Base-by-base conservation (phyloP, 1,140 invertebrate genomes). In the Tenebrio molitor region DNA sequence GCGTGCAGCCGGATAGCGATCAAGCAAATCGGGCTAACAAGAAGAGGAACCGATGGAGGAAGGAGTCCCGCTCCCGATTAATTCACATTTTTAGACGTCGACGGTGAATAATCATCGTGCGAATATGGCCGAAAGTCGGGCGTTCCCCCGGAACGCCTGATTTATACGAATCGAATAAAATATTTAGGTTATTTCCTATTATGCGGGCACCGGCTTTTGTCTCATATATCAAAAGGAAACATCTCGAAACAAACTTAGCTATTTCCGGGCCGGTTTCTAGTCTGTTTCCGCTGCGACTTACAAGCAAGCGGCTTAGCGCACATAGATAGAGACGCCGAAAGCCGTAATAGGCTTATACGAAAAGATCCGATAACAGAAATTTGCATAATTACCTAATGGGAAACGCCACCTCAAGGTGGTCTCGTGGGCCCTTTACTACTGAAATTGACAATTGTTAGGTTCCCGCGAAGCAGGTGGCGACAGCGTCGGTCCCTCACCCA, bases 131-230 rank as follows among this genome's bases (percentile, higher is more conserved):
- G n/a, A n/a, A n/a, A n/a, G n/a, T n/a, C n/a, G n/a, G n/a, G n/a
- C n/a, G n/a, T n/a, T n/a, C n/a, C n/a, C n/a, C n/a, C n/a, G 17
- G 21, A 50, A n/a, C 44, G 17, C 8, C 4, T 50, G 17, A 50
- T 50, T 58, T 58, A 58, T 58, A 15, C 23, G 12, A 29, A 29
- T 58, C 25, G 23, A n/a, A 50, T 50, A 50, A 50, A 58, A 58
- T 58, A 58, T 58, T 58, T 29, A n/a, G 23, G 50, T 58, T 29
- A 58, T 58, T 58, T 58, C 50, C 50, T 58, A 29, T 29, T 29
- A 58, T 25, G 23, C 50, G 50, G 50, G 10, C 23, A 58, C 1
- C 1, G 23, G 23, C 23, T 29, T 50, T 58, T 58, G 19, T 29
- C 50, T 29, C 21, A 29, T 29, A 58, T 58, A 58, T 58, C 21